Conservation (phyloP, 1,140 invertebrate species). For the Musca vetustissima region DNA sequence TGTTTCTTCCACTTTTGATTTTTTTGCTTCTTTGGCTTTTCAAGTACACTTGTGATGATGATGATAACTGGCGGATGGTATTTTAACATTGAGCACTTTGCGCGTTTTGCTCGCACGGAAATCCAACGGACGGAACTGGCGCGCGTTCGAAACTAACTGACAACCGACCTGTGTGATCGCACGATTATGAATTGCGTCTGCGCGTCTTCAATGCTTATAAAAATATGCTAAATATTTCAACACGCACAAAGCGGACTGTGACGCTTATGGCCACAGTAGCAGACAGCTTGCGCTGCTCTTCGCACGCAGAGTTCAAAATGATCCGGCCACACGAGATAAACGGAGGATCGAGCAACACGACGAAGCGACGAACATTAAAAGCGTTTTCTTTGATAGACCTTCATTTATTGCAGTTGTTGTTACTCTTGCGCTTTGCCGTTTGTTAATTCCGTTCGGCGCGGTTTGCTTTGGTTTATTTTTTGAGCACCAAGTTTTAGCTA, state of each 20-base stretch:
- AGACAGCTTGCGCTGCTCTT: background rate
- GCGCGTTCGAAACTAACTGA: constrained; percentile 32
- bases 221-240: constrained; percentile 54
- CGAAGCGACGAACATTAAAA: background rate
- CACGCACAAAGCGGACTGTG: background rate
- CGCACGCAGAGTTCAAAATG: background rate
- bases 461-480: no score
- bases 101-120: background rate
- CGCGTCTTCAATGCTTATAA: constrained; percentile 52
- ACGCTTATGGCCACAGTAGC: background rate
- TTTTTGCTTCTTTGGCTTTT: background rate
- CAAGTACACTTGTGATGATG: background rate
- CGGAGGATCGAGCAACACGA: background rate
- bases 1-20: background rate
- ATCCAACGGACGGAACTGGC: constrained; percentile 7
- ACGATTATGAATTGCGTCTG: constrained; percentile 53
- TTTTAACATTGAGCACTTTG: constrained; percentile 15
- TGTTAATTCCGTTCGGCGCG: no score
- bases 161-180: constrained; percentile 52
- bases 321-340: background rate
- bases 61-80: no score
- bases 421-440: no score
- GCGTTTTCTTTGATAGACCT: background rate
- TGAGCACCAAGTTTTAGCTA: no score
- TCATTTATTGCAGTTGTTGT: background rate